These are phyloP conservation scores for Ostrea edulis DNA, from an alignment of 1,140 invertebrate genomes.

Conservation along the genomic window DNA sequence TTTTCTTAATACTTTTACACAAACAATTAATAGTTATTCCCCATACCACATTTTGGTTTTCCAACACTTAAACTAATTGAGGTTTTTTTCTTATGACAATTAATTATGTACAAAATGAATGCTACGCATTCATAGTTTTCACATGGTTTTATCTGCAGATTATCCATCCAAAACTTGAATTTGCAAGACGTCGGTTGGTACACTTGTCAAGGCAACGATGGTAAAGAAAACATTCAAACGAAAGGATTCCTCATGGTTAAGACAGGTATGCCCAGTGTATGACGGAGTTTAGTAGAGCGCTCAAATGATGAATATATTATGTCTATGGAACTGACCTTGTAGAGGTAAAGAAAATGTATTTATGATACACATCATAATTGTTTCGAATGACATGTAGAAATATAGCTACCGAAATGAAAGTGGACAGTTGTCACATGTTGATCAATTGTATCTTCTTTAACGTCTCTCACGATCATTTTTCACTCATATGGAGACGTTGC, in stretches of 20 bases:
- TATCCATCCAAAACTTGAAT: background rate
- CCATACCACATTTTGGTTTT: no score
- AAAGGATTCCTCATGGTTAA: background rate
- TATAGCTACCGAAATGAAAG: background rate
- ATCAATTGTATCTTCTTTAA: no score
- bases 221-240: background rate
- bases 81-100: no score
- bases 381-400: background rate
- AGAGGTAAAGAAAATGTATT: background rate
- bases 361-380: background rate
- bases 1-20: no score
- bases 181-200: conserved; percentile 4
- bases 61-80: no score
- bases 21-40: no score
- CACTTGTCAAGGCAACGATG: background rate
- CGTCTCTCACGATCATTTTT: no score
- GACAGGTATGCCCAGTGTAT: background rate
- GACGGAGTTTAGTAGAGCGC: no score
- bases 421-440: background rate
- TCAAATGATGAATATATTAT: background rate
- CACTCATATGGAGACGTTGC: no score
- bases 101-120: background rate
- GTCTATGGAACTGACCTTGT: background rate
- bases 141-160: background rate
- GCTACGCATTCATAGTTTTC: background rate